Evolutionary conservation across 1,140 invertebrate genomes (phyloP), one percentile per base, ranked within the genome.

Genomic region (Lordiphosa clarofinis): DNA sequence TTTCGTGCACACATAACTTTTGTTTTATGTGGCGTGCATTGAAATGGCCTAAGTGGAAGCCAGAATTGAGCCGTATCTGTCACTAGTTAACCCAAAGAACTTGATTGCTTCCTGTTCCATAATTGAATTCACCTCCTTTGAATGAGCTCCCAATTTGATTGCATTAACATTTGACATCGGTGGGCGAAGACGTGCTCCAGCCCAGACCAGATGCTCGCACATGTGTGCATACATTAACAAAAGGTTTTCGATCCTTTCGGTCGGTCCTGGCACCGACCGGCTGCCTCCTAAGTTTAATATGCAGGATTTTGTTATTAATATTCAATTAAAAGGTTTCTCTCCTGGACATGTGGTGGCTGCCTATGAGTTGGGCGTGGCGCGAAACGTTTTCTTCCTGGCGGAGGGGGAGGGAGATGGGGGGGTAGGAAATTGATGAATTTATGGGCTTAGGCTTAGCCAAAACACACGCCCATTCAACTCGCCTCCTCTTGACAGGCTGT

Each of bases 1-100:
- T 79, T 74, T 65, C 54, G 49, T 62, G 75, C 63, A 67, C 62
- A 78, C 62, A 79, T 73, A 78, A 78, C 68, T 76, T 79, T 68
- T 68, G 72, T 55, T 71, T 61, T 48, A 47, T 62, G 40, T 63
- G 63, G 58, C 60, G 60, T 53, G 60, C 58, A 64, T 64, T 64
- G 64, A 64, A 64, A 64, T 64, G 47, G 64, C 60, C 55, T 39
- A 42, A 42, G 8, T 31, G 28, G 28, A 31, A 31, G 2, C 28
- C 2, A 15, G 39, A 8, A 13, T 15, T 15, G 9, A 8, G 11
- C 13, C 47, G 33, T 10, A 35, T 4, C 39, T 44, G 21, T 13
- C 36, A 33, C 6, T 31, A 31, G 6, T 8, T 31, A 31, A 24
- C 21, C 28, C 7, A 31, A 31, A 31, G 28, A 31, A 31, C 28